Conservation (phyloP, 2,888 invertebrate species). For the Nipponacmea schrenckii region DNA sequence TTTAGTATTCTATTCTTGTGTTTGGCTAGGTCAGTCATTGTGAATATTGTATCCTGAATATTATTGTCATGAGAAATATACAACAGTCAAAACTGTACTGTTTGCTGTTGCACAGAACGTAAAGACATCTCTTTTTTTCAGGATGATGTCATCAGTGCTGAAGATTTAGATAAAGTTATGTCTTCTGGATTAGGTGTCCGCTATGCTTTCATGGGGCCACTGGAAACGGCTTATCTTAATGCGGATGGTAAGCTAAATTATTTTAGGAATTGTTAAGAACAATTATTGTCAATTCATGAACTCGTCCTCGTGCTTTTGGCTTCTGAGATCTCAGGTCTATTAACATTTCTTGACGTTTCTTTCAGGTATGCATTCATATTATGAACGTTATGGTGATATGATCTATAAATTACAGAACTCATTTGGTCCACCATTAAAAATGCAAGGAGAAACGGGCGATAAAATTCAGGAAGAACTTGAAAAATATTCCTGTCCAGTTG, state of each 20-base stretch:
- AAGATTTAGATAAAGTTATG: constrained; percentile 93
- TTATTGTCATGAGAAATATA: no score
- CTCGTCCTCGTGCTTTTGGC: not conserved
- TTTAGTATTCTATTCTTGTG: no score
- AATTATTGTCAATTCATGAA: not conserved
- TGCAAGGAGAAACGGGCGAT: constrained; percentile 42
- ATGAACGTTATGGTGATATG: constrained; percentile 55
- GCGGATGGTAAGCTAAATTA: constrained; percentile 70
- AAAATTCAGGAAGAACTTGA: constrained; percentile 43
- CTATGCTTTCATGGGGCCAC: constrained; percentile 93
- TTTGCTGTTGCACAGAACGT: no score
- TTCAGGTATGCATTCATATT: constrained; percentile 52
- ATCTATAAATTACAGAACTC: constrained; percentile 46
- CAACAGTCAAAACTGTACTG: no score
- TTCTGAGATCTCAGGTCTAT: no score
- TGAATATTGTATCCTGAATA: no score
- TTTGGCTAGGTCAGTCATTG: no score
- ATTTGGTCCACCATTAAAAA: constrained; percentile 46
- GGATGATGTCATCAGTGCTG: constrained; percentile 84
- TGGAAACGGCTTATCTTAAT: constrained; percentile 94
- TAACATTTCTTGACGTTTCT: not conserved
- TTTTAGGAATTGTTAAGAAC: not conserved
- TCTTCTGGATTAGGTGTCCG: constrained; percentile 91
- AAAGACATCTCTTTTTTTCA: constrained; percentile 49
- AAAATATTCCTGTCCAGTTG: constrained; percentile 45